These are phyloP conservation scores for Amniataba percoides DNA, from an alignment of 2,797 vertebrate species.

Conservation along the genomic window DNA sequence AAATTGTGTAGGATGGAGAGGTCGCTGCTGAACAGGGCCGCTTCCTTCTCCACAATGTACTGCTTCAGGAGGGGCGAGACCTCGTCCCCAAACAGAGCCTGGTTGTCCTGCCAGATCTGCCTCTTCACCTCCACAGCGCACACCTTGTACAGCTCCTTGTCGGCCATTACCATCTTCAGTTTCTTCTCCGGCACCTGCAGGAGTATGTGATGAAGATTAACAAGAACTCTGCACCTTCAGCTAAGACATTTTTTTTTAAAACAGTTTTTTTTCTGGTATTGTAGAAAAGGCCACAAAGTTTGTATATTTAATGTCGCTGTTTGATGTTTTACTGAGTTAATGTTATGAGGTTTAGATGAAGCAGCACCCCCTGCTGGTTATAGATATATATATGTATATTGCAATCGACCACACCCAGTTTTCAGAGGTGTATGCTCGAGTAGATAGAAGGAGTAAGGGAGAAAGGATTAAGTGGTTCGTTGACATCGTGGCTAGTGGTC, in stretches of 20 bases:
- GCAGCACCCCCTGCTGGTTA: too few species aligned
- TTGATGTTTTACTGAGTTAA: too few species aligned
- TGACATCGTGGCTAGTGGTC: too few species aligned
- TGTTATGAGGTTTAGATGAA: too few species aligned
- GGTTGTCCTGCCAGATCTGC: conserved; percentile 99
- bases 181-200: conserved; percentile 96
- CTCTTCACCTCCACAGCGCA: conserved; percentile 97
- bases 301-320: too few species aligned
- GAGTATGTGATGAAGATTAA: neutral
- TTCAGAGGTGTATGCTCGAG: too few species aligned
- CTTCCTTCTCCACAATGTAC: conserved; percentile 97
- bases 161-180: conserved; percentile 96
- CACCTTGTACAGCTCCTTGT: conserved; percentile 97
- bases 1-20: conserved; percentile 97
- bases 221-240: neutral
- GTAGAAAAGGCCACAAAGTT: too few species aligned
- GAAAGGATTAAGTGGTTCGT: too few species aligned
- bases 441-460: too few species aligned
- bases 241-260: neutral
- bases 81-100: conserved; percentile 97
- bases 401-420: too few species aligned
- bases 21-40: conserved; percentile 92
- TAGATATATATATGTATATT: too few species aligned
- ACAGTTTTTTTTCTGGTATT: too few species aligned
- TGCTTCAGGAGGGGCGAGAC: conserved; percentile 96